phyloP scores from a whole-genome alignment of 2,797 vertebrate genomes.

The Dryobates pubescens region DNA sequence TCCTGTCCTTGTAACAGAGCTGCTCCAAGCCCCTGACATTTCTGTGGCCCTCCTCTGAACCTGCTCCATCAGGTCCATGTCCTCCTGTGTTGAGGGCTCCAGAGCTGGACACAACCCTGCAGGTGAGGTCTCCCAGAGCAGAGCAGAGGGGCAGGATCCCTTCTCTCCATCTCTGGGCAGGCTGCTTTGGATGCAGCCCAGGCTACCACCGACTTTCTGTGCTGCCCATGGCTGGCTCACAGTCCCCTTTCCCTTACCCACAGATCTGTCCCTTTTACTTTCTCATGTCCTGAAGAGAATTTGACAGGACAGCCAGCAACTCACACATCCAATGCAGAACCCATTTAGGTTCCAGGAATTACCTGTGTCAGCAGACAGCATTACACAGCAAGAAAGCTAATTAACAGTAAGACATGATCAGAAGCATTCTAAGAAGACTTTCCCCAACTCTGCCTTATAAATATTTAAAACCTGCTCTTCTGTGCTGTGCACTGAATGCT shows the following conservation, averaged over 20 bases:
- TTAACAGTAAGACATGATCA: slow-evolving; percentile 49
- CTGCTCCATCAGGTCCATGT: too few species aligned
- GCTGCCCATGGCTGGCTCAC: not conserved
- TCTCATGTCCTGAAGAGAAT: not conserved
- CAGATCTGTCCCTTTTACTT: not conserved
- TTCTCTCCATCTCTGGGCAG: too few species aligned
- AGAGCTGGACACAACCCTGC: too few species aligned
- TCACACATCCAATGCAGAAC: slow-evolving; percentile 7
- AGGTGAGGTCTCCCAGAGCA: too few species aligned
- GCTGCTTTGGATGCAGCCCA: too few species aligned
- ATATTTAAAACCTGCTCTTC: slow-evolving; percentile 51
- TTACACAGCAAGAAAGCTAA: slow-evolving; percentile 45
- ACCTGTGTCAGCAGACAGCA: slow-evolving; percentile 26
- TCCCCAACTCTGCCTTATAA: slow-evolving; percentile 19
- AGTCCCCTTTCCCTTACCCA: not conserved
- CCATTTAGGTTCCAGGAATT: slow-evolving; percentile 40
- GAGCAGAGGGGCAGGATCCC: too few species aligned
- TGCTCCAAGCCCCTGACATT: too few species aligned
- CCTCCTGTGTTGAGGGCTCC: too few species aligned
- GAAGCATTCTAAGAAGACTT: slow-evolving; percentile 32
- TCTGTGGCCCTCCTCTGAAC: too few species aligned
- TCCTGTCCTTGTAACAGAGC: too few species aligned
- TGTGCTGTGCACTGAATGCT: slow-evolving; percentile 8
- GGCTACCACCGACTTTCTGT: too few species aligned
- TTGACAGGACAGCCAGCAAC: slow-evolving; percentile 9